Conservation (phyloP, 2,797 vertebrate genomes). For the Fratercula arctica region DNA sequence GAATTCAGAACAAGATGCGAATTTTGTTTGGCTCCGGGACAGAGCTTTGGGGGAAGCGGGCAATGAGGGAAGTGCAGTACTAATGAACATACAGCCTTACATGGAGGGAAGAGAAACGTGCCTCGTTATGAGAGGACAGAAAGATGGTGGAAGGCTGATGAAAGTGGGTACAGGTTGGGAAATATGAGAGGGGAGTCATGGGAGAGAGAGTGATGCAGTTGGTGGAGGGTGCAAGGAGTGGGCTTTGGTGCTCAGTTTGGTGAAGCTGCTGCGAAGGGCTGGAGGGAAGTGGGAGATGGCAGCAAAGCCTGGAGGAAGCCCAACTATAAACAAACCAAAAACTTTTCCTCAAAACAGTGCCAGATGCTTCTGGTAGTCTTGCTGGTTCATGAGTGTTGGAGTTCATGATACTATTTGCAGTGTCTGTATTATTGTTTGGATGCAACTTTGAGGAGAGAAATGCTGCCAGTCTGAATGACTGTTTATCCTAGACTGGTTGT, state of each 20-base stretch:
- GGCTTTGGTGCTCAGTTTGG: background rate
- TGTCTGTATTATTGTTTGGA: background rate
- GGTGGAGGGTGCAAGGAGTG: background rate
- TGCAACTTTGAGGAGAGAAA: background rate
- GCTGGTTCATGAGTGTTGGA: background rate
- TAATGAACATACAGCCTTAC: background rate
- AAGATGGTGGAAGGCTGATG: background rate
- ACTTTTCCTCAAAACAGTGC: background rate
- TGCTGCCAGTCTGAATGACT: background rate
- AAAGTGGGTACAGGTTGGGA: background rate
- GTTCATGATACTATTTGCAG: background rate
- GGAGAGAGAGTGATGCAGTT: background rate
- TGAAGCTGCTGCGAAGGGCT: background rate
- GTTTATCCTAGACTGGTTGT: slow-evolving; percentile 29
- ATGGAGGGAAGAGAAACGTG: background rate
- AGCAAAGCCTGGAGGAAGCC: background rate
- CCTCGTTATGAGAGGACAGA: background rate
- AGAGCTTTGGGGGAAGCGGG: background rate
- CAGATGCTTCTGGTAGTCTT: background rate
- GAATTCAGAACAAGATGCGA: background rate
- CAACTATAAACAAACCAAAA: background rate
- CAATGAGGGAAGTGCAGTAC: background rate
- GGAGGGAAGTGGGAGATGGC: background rate
- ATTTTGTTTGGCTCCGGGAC: slow-evolving; percentile 23
- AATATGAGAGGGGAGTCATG: background rate